Base-by-base conservation (phyloP, 1,140 invertebrate species). In the Mylabris phalerata region DNA sequence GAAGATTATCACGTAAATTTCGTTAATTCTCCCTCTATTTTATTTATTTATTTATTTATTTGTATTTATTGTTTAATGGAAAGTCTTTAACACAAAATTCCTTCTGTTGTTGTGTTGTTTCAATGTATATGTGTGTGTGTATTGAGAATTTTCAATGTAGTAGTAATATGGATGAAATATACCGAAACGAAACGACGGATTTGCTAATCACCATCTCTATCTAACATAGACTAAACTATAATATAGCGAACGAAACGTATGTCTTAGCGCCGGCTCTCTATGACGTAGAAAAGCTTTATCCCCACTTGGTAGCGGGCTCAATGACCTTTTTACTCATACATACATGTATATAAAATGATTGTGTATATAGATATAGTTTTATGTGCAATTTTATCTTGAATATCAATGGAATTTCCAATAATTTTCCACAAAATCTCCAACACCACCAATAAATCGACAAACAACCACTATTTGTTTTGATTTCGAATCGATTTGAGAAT, bases 81-180 rank as follows among this genome's bases (percentile, higher is more conserved):
- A 5, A 32, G 7, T 5, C 32, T 19, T 19, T 19, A 19, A 32
- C 32, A 32, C 32, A 32, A 32, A 32, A 32, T 32, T 32, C 32
- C 7, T 32, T 32, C 32, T 5, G 32, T 32, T 32, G 7, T 32
- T 32, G 7, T 32, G 32, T 32, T 32, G 32, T 32, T 32, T 32
- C 7, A 32, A 32, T 65, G 55, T 68, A 67, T 71, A 70, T 72
- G 64, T 70, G 64, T 72, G 66, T 64, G 49, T 47, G 51, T 55
- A 38, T 59, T 32, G 32, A 32, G 32, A 32, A 32, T 32, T 32
- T 32, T 32, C 32, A 32, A 32, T 32, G 32, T 32, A 32, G 32
- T 32, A 64, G 65, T 71, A 69, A 68, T 68, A 64, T 51, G 63
- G 68, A 32, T 32, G 32, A 65, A 68, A 70, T 66, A 65, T 56